phyloP scores from a whole-genome alignment of 2,888 invertebrate genomes.

The Argyresthia albistria region DNA sequence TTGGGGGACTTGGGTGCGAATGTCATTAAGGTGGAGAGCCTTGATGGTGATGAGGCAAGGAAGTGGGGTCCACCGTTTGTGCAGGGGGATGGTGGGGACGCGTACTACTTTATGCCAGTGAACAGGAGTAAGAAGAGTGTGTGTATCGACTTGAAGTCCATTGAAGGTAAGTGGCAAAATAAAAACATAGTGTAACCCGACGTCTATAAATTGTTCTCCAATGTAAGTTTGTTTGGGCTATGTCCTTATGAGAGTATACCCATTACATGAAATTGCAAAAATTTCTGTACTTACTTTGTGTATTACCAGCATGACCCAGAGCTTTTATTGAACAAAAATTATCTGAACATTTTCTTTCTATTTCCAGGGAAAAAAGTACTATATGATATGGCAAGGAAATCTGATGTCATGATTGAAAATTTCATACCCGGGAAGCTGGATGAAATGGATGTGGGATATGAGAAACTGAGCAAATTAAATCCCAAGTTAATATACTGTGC shows the following conservation, averaged over 20 bases:
- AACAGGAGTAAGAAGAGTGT: slow-evolving; percentile 97
- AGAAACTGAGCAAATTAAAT: slow-evolving; percentile 76
- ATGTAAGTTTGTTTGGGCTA: too few species aligned
- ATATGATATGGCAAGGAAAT: slow-evolving; percentile 79
- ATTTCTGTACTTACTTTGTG: too few species aligned
- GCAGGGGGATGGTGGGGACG: slow-evolving; percentile 70
- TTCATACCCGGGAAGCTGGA: slow-evolving; percentile 92
- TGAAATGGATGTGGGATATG: slow-evolving; percentile 84
- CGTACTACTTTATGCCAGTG: slow-evolving; percentile 88
- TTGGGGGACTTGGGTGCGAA: slow-evolving; percentile 94
- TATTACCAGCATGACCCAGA: too few species aligned
- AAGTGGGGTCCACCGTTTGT: slow-evolving; percentile 95
- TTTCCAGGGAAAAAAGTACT: slow-evolving; percentile 69
- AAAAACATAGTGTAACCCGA: background rate
- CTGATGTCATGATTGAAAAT: slow-evolving; percentile 94
- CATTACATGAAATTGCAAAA: too few species aligned
- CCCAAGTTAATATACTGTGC: slow-evolving; percentile 93
- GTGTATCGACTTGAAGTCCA: slow-evolving; percentile 85
- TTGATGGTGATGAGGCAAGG: slow-evolving; percentile 87
- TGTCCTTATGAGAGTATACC: too few species aligned
- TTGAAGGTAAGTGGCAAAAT: slow-evolving; percentile 61
- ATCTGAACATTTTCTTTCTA: too few species aligned
- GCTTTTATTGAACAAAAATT: too few species aligned
- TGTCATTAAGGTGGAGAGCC: slow-evolving; percentile 92
- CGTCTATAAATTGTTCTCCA: too few species aligned